These are phyloP conservation scores for Vulpes lagopus DNA, from an alignment of 2,113 vertebrate genomes.

Conservation along the genomic window DNA sequence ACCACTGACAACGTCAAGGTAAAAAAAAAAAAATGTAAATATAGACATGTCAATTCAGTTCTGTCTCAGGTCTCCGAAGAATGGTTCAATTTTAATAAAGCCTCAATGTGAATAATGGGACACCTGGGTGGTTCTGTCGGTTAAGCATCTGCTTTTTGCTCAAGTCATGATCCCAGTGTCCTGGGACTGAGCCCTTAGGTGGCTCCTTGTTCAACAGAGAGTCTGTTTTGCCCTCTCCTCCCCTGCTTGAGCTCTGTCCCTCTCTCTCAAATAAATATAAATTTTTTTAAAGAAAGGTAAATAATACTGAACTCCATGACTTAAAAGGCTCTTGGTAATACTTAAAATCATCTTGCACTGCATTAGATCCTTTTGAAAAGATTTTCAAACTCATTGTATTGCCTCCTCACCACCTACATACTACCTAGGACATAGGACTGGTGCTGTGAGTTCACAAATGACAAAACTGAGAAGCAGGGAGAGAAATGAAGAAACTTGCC, in stretches of 20 bases:
- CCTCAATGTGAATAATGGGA: background rate
- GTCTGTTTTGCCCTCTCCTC: no score
- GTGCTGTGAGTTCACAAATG: background rate
- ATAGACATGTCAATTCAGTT: background rate
- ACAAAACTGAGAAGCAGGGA: background rate
- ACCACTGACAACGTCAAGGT: background rate
- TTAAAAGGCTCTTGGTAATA: background rate
- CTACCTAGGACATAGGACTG: background rate
- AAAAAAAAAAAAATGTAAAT: background rate
- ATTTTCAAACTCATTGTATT: background rate
- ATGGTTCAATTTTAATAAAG: background rate
- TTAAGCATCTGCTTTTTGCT: no score
- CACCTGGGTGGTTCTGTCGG: no score
- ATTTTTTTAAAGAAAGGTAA: background rate
- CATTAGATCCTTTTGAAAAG: background rate
- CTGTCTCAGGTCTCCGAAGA: background rate
- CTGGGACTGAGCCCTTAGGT: no score
- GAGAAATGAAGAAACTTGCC: background rate
- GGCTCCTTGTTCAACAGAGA: no score
- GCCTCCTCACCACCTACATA: background rate
- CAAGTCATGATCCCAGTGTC: no score
- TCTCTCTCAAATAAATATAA: no score
- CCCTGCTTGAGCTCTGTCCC: no score
- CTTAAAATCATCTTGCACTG: background rate
- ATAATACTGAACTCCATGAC: background rate